Conservation (phyloP, 2,113 vertebrate genomes). For the Cryptotis parvus region DNA sequence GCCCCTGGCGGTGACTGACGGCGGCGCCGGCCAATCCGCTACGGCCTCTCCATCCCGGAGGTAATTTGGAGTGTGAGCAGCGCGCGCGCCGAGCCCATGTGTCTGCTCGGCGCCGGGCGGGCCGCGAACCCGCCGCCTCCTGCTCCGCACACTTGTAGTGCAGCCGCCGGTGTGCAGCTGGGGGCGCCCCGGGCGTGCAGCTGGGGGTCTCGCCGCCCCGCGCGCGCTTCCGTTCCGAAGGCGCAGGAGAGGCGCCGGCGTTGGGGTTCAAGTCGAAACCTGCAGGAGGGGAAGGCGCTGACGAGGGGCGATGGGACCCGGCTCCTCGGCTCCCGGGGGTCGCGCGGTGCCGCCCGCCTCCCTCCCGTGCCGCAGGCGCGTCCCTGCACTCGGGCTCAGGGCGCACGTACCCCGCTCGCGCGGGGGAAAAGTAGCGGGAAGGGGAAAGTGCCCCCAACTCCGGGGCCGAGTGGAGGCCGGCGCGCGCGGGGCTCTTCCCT, state of each 20-base stretch:
- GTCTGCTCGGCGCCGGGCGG: not conserved
- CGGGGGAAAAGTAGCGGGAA: no score
- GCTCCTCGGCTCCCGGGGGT: no score
- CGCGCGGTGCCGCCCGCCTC: not conserved
- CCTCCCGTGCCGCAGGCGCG: not conserved
- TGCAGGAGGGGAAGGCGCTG: constrained; percentile 27
- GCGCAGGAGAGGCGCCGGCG: constrained; percentile 27
- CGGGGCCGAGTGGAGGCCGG: no score
- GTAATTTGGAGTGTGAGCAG: constrained; percentile 69
- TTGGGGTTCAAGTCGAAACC: constrained; percentile 69
- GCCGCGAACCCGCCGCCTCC: no score
- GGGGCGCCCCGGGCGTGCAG: not conserved
- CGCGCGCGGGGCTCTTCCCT: not conserved
- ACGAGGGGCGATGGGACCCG: no score
- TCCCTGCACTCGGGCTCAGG: not conserved
- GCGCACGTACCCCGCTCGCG: not conserved
- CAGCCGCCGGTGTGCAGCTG: constrained; percentile 1
- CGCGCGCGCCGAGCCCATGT: constrained; percentile 55
- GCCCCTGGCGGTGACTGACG: constrained; percentile 82
- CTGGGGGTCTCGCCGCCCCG: not conserved
- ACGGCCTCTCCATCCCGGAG: constrained; percentile 68
- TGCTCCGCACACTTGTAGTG: not conserved
- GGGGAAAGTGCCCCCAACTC: no score
- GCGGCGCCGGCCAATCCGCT: constrained; percentile 76
- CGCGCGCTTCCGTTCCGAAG: not conserved